Conservation (phyloP, 1,140 invertebrate species). For the Drosophila simulans region DNA sequence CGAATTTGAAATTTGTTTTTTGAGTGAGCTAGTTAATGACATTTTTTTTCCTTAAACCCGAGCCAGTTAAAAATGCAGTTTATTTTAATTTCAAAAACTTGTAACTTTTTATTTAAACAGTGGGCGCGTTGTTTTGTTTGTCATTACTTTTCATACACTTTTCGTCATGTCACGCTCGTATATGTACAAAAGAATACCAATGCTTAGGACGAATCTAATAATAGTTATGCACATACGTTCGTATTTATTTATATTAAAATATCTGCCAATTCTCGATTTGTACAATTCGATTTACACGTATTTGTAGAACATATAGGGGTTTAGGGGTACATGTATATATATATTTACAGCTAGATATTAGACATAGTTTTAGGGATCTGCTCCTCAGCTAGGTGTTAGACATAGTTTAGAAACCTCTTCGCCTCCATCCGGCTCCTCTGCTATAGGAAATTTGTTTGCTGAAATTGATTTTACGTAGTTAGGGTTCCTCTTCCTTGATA, state of each 20-base stretch:
- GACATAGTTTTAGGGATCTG: constrained; percentile 27
- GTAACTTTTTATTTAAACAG: constrained; percentile 81
- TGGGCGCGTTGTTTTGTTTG: constrained; percentile 45
- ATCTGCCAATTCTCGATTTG: constrained; percentile 62
- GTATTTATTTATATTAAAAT: constrained; percentile 36
- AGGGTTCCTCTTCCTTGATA: constrained; percentile 49
- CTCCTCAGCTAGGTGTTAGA: constrained; percentile 19
- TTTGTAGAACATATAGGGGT: constrained; percentile 50
- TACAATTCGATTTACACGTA: constrained; percentile 77
- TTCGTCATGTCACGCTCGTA: constrained; percentile 43
- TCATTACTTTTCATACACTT: constrained; percentile 36
- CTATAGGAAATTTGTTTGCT: constrained; percentile 51
- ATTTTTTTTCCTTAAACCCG: no score
- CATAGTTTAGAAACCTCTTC: constrained; percentile 11
- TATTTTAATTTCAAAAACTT: constrained; percentile 70
- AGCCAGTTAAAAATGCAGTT: not conserved
- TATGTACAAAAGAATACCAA: constrained; percentile 75
- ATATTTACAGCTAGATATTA: constrained; percentile 39
- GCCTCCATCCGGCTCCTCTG: constrained; percentile 1
- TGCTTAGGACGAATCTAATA: constrained; percentile 58
- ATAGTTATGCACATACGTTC: constrained; percentile 39
- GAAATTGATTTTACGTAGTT: constrained; percentile 10
- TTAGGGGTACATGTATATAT: constrained; percentile 42
- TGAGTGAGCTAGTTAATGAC: no score
- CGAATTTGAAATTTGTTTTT: no score